These are phyloP conservation scores for Platypus cylindrus DNA, from an alignment of 2,888 invertebrate genomes.

Conservation along the genomic window DNA sequence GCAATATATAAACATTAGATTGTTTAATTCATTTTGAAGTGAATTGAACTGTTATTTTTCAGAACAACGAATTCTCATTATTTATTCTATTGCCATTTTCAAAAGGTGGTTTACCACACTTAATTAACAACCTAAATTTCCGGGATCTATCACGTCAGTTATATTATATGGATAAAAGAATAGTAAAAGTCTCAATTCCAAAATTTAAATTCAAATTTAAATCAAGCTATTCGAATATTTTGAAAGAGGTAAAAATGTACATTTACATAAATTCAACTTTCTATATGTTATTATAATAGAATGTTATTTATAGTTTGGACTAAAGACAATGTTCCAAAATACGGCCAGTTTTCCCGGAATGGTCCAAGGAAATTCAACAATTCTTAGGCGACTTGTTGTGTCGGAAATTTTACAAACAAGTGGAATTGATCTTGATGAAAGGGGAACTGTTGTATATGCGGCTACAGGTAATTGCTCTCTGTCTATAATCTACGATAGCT, in stretches of 20 bases:
- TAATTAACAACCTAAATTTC: slow-evolving; percentile 46
- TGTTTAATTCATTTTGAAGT: background rate
- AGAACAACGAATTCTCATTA: slow-evolving; percentile 65
- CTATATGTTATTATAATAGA: no score
- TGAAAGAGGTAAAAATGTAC: slow-evolving; percentile 43
- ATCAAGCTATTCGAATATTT: slow-evolving; percentile 44
- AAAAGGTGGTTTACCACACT: slow-evolving; percentile 44
- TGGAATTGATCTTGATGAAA: slow-evolving; percentile 65
- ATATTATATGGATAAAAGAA: slow-evolving; percentile 43
- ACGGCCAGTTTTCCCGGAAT: slow-evolving; percentile 59
- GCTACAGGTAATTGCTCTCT: slow-evolving; percentile 45
- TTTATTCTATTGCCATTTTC: slow-evolving; percentile 58
- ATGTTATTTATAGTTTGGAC: slow-evolving; percentile 45
- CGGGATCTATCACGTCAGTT: slow-evolving; percentile 43
- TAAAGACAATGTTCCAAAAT: slow-evolving; percentile 57
- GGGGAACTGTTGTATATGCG: slow-evolving; percentile 57
- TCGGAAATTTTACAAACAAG: slow-evolving; percentile 62
- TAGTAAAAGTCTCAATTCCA: slow-evolving; percentile 54
- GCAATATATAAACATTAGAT: background rate
- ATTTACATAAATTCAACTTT: no score
- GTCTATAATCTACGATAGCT: slow-evolving; percentile 3
- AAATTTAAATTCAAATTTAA: slow-evolving; percentile 64
- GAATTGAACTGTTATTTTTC: no score
- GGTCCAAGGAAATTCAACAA: slow-evolving; percentile 40
- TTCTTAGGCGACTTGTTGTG: slow-evolving; percentile 38